A percentile compares a stretch with the other conserved stretches of the same genome.
Conservation (phyloP, 2,797 vertebrate species). For the Remorina albescens region DNA sequence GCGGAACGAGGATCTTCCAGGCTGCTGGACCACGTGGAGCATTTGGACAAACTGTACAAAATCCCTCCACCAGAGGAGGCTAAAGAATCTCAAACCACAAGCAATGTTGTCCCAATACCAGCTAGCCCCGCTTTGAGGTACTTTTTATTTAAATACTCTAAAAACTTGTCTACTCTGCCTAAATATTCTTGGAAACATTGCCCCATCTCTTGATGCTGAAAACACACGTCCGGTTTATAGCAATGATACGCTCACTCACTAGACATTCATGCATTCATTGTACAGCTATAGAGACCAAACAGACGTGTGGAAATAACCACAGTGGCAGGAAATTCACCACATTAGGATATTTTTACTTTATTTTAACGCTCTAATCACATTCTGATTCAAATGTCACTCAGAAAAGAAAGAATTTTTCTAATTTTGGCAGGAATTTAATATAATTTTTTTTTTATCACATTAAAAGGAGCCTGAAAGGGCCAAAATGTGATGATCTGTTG, state of each 20-base stretch:
- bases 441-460: too few species aligned
- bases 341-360: too few species aligned
- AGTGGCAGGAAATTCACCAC: too few species aligned
- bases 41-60: slow-evolving; percentile 87
- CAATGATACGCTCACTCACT: too few species aligned
- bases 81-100: slow-evolving; percentile 43
- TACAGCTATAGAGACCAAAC: too few species aligned
- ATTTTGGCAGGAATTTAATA: too few species aligned
- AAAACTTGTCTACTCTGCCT: background rate
- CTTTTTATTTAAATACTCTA: background rate
- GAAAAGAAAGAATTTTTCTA: background rate
- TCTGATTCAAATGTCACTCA: background rate
- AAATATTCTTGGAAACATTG: background rate
- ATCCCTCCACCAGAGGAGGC: slow-evolving; percentile 77
- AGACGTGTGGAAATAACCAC: too few species aligned
- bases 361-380: background rate
- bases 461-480: background rate
- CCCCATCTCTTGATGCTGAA: too few species aligned
- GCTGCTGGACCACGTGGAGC: slow-evolving; percentile 89
- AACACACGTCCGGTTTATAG: too few species aligned
- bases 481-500: background rate
- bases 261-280: too few species aligned
- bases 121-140: slow-evolving; percentile 82
- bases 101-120: slow-evolving; percentile 54
- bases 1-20: slow-evolving; percentile 87